Percentiles rank a stretch among this genome's conserved stretches.
phyloP scores from a whole-genome alignment of 2,113 vertebrate species.

The Psephotus haematonotus region DNA sequence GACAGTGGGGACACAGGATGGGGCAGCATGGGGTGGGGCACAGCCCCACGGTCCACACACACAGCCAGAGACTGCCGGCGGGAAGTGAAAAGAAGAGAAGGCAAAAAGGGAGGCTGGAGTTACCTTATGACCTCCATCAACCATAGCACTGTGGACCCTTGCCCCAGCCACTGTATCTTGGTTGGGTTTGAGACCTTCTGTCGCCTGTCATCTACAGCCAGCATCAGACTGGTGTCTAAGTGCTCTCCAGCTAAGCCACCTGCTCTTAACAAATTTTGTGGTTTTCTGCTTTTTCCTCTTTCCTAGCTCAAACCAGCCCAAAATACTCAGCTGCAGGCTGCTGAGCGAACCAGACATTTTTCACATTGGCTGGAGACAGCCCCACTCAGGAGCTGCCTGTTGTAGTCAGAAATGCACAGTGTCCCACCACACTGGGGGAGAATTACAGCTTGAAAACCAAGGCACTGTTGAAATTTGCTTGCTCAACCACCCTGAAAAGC shows the following conservation, averaged over 20 bases:
- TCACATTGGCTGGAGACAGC: not conserved
- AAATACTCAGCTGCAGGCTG: not conserved
- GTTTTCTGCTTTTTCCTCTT: not conserved
- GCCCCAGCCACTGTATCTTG: not conserved
- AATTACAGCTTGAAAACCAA: not conserved
- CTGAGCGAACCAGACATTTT: not conserved
- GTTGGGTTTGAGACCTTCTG: not conserved
- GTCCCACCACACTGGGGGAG: rapidly evolving
- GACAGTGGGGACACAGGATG: not conserved
- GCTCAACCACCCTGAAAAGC: not conserved
- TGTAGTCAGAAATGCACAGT: not conserved
- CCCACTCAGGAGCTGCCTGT: not conserved
- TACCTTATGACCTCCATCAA: not conserved
- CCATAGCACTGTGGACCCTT: rapidly evolving
- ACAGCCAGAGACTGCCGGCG: not conserved
- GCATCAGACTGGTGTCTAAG: rapidly evolving
- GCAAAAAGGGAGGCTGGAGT: not conserved
- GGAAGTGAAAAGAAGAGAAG: rapidly evolving
- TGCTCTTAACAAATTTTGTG: not conserved
- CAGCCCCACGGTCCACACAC: rapidly evolving
- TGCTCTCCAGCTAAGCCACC: not conserved
- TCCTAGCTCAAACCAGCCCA: not conserved
- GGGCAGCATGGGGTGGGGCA: rapidly evolving
- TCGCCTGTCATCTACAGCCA: not conserved
- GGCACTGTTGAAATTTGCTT: not conserved